Evolutionary conservation across 2,888 invertebrate genomes (phyloP), one percentile per base, ranked within the genome.

Genomic region (Oeneis ivallda): DNA sequence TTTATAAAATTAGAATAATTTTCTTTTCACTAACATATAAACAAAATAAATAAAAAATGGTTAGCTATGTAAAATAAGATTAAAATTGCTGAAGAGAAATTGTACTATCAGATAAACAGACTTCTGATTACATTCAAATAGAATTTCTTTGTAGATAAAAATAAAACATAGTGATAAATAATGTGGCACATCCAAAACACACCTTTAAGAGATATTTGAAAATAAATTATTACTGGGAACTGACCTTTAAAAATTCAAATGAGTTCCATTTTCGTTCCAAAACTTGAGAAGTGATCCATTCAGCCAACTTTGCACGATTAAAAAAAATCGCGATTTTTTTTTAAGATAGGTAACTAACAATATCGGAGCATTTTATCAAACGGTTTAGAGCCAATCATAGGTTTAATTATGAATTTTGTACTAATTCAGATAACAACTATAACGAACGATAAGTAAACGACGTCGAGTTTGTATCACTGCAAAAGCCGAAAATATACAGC

Each of bases 341-440:
- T 52, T 62, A 66, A 64, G 68, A 69, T 72, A 70, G 74, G 75
- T 75, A 69, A 75, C 66, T 72, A 69, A 15, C 32, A 66, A 74
- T 68, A 70, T 66, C 74, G 77, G 76, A 76, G 72, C 61, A 71
- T 75, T 75, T 85, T 86, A 89, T 89, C 87, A 76, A 75, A 77
- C 77, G 82, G 89, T 90, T 89, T 87, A 84, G 75, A 79, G 79
- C 82, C 84, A 90, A 90, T 91, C 88, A 86, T 83, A 77, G 84
- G 89, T 91, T 91, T 85, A 89, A 90, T 86, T 81, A 77, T 79
- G 75, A 82, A 81, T 82, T 84, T 82, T 81, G 84, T 83, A 85
- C 78, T 84, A 84, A 81, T 80, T 79, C 78, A 85, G 91, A 90
- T 91, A 90, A 89, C 83, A 80, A 87, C 83, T 87, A 87, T 88